Base-by-base conservation (phyloP, 2,113 vertebrate species). In the Laterallus jamaicensis region DNA sequence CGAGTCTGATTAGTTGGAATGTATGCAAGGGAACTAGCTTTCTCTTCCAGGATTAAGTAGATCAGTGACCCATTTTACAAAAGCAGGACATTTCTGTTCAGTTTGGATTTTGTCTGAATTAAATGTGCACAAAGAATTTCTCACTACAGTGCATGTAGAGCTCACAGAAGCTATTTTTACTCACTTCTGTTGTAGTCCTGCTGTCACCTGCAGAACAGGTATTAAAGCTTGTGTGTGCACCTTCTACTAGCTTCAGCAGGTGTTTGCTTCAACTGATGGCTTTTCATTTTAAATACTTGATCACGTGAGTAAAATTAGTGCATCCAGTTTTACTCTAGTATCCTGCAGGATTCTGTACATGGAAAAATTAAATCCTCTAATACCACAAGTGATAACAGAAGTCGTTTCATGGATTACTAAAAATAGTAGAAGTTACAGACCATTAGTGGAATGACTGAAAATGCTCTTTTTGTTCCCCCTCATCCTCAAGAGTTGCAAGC, bases 391-490 rank as follows among this genome's bases (percentile, higher is more conserved):
- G 42, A 68, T 17, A 83, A 37, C 0, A 0, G 25, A 67, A 11
- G 8, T 13, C 17, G 12, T 68, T 79, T 52, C 26, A 9, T 28
- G 54, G 29, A 15, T 26, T 58, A 50, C 42, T n/a, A 13, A 59
- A 35, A 71, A 55, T 12, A 18, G 39, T 35, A 62, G 52, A 87
- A 81, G 9, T 42, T 77, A 44, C 12, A 39, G 59, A 77, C 28
- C 26, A 5, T 12, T 8, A 35, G 10, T 42, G 20, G 17, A 37
- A 35, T 8, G 6, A 28, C 62, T 86, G 35, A 55, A 70, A 92
- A 70, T 3, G 2, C 15, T 56, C 2, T 0, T 8, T 56, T 66
- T 42, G 3, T 25, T 24, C 11, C 11, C 12, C 6, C 31, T 40
- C 4, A 1, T 13, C 22, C 11, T 2, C 20, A 47, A 5, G n/a